Conservation (phyloP, 2,888 invertebrate genomes). For the Molanna angustata region DNA sequence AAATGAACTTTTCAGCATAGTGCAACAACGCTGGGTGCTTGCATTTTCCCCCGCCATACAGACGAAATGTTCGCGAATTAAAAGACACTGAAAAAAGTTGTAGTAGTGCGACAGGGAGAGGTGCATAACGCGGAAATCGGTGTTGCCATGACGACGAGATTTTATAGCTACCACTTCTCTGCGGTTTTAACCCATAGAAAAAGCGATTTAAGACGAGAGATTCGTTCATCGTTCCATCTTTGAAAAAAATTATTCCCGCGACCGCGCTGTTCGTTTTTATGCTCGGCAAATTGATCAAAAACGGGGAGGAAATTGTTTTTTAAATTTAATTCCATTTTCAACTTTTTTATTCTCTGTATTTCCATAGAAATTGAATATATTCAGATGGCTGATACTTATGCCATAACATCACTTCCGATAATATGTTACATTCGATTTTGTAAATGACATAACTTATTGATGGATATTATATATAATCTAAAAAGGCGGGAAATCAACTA, state of each 20-base stretch:
- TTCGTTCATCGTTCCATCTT: conserved; percentile 8
- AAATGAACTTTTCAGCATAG: background rate
- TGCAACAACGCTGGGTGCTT: background rate
- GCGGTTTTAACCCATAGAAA: too few relatives aligned
- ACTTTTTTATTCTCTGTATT: background rate
- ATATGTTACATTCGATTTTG: too few relatives aligned
- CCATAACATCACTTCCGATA: too few relatives aligned
- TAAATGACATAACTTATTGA: too few relatives aligned
- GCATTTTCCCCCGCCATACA: background rate
- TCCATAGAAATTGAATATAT: too few relatives aligned
- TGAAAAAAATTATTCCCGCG: background rate
- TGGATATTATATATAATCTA: too few relatives aligned
- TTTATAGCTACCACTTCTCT: conserved; percentile 10
- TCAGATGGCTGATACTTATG: too few relatives aligned
- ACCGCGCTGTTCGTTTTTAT: background rate
- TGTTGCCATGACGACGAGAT: conserved; percentile 20
- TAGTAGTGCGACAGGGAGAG: background rate
- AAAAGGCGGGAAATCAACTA: too few relatives aligned
- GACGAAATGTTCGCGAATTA: background rate
- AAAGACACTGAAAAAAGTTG: background rate
- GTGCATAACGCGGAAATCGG: conserved; percentile 20
- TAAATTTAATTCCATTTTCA: background rate
- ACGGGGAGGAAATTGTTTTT: background rate
- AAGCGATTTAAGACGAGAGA: background rate
- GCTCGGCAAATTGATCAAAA: background rate